A percentile compares a stretch with the other conserved stretches of the same genome.
Evolutionary conservation across 2,888 invertebrate genomes (phyloP).

Genomic region (Hypena proboscidalis): DNA sequence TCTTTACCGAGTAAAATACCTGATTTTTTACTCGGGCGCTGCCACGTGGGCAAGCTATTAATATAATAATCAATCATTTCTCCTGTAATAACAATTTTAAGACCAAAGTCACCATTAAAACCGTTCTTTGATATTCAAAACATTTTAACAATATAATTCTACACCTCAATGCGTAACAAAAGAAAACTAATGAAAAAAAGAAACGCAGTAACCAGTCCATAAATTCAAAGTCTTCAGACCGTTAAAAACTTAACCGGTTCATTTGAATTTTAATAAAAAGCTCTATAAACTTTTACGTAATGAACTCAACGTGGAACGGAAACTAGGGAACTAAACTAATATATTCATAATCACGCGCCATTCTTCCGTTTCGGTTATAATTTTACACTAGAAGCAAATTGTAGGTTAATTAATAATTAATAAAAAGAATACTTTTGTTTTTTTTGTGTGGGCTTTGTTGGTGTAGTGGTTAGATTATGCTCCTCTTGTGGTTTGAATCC

Average conservation of each 20-base stretch:
- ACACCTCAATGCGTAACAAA: slow-evolving; percentile 1
- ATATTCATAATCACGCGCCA: slow-evolving; percentile 68
- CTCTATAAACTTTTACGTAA: slow-evolving; percentile 33
- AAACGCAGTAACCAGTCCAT: slow-evolving; percentile 13
- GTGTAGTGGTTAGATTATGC: background rate
- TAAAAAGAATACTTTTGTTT: no score
- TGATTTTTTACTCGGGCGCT: no score
- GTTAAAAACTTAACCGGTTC: slow-evolving; percentile 31
- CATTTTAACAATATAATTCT: no score
- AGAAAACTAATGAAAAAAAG: slow-evolving; percentile 5
- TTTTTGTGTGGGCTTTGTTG: background rate
- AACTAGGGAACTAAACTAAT: slow-evolving; percentile 46
- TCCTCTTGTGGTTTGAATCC: no score
- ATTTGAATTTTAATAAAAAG: slow-evolving; percentile 37
- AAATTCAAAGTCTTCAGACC: slow-evolving; percentile 17
- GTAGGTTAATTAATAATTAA: background rate
- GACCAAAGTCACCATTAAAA: no score
- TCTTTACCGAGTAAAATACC: no score
- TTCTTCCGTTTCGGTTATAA: slow-evolving; percentile 22
- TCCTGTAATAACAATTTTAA: no score
- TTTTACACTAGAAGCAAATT: slow-evolving; percentile 21
- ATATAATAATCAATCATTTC: no score
- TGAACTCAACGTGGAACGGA: slow-evolving; percentile 19
- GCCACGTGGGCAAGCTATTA: no score
- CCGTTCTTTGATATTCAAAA: no score